Base-by-base conservation (phyloP, 2,888 invertebrate species). In the Platycheirus rosarum region DNA sequence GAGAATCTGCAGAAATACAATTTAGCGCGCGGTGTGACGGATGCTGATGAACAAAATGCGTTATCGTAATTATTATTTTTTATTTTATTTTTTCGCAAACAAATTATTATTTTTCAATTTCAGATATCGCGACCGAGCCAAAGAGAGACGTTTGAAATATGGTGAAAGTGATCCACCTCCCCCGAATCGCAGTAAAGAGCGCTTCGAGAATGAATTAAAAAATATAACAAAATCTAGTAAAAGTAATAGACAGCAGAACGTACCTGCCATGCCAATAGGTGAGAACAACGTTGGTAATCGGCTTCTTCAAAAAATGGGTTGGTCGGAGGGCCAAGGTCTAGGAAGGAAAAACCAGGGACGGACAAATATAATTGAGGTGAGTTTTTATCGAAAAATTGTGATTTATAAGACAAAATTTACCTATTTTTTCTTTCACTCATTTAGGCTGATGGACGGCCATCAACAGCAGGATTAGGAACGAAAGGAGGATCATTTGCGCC, bases 221-320 rank as follows among this genome's bases (percentile, higher is more conserved):
- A 90, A 90, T 73, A 88, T 92, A 85, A 88, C 90, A 9, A 87
- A 91, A 2, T 85, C 88, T 4, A 88, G 89, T 82, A 88, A 86
- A 40, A 85, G 86, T 32, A 86, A 91, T 87, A 23, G 16, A 16
- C 91, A 86, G 88, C 91, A 42, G 89, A 89, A 32, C 8, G 8
- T 87, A 4, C 88, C 90, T 0, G 86, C 88, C 9, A 79, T 88
- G 86, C 90, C 91, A 6, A 93, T 97, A 87, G 92, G 96, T 86
- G 94, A 96, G 0, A 97, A 96, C 85, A 98, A 98, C 86, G 96
- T 98, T 75, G 99, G 99, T 6, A 98, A 96, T 88, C 95, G 97
- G 88, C 92, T 99, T 90, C 90, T 99, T 84, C 98, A 99, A 90
- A 98, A 97, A 91, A 99, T 99, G 99, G 99, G 99, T 3, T 99